Evolutionary conservation across 2,113 vertebrate species (phyloP).

Genomic region (Osmerus mordax): DNA sequence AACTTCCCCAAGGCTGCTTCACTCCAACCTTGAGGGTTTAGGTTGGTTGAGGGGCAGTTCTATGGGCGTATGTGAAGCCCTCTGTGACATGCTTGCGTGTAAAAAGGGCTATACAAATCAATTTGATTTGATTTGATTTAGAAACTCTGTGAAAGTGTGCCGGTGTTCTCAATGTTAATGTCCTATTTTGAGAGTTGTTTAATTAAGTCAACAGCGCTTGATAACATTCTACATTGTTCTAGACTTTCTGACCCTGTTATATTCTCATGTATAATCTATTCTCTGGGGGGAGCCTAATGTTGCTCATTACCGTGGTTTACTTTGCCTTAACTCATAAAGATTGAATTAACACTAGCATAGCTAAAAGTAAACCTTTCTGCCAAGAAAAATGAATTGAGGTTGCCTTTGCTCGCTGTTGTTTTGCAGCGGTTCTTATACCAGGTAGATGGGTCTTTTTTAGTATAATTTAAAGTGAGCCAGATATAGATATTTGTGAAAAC

Average conservation of each 20-base stretch:
- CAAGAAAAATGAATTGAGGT: not conserved
- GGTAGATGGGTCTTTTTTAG: too few species aligned
- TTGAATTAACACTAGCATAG: constrained; percentile 1
- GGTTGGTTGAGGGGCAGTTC: too few species aligned
- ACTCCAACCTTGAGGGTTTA: too few species aligned
- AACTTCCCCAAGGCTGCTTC: too few species aligned
- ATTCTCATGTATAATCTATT: constrained; percentile 48
- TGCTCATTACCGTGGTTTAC: constrained; percentile 41
- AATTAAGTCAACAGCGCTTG: constrained; percentile 40
- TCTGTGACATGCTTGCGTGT: too few species aligned
- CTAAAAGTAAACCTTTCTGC: not conserved
- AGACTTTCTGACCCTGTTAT: constrained; percentile 56
- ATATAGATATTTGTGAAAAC: too few species aligned
- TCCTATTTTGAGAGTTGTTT: constrained; percentile 44
- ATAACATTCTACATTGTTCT: constrained; percentile 55
- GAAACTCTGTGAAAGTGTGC: constrained; percentile 44
- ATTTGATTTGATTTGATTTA: not conserved
- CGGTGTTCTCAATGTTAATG: constrained; percentile 48
- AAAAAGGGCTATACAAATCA: too few species aligned
- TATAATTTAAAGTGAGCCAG: too few species aligned
- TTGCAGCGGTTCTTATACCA: too few species aligned
- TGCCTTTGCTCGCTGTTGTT: not conserved
- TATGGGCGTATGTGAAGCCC: too few species aligned
- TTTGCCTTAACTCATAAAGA: constrained; percentile 33
- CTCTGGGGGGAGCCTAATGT: constrained; percentile 33